Percentiles rank a stretch among this genome's conserved stretches.
Evolutionary conservation across 2,797 vertebrate genomes (phyloP).

Genomic region (Mormyrus proboscirostris): DNA sequence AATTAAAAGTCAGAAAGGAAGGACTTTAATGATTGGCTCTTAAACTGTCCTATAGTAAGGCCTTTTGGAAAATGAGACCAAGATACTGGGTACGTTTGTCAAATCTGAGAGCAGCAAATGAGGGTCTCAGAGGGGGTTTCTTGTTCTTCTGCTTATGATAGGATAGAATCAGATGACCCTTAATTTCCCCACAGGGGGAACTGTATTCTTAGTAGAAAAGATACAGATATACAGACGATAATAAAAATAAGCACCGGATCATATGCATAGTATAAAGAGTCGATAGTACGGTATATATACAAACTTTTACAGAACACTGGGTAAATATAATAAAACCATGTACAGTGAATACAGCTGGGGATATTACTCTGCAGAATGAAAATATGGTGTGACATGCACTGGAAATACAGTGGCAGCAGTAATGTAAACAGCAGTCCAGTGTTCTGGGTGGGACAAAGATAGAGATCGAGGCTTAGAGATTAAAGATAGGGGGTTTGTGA

Average conservation of each 20-base stretch:
- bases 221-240: not conserved
- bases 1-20: not conserved
- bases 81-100: not conserved
- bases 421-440: not conserved
- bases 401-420: not conserved
- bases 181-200: not conserved
- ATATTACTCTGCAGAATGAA: not conserved
- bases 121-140: not conserved
- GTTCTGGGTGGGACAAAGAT: not conserved
- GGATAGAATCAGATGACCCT: not conserved
- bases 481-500: not conserved
- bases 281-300: not conserved
- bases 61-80: not conserved
- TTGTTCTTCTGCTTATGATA: not conserved
- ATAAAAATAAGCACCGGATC: not conserved
- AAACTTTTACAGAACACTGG: not conserved
- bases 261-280: not conserved
- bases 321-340: not conserved
- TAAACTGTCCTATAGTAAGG: not conserved
- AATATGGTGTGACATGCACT: not conserved
- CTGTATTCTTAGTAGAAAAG: not conserved
- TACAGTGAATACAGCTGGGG: not conserved
- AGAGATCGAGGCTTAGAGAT: not conserved
- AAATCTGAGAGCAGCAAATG: not conserved
- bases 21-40: not conserved